Base-by-base conservation (phyloP, 2,113 vertebrate genomes). In the Chitala chitala region DNA sequence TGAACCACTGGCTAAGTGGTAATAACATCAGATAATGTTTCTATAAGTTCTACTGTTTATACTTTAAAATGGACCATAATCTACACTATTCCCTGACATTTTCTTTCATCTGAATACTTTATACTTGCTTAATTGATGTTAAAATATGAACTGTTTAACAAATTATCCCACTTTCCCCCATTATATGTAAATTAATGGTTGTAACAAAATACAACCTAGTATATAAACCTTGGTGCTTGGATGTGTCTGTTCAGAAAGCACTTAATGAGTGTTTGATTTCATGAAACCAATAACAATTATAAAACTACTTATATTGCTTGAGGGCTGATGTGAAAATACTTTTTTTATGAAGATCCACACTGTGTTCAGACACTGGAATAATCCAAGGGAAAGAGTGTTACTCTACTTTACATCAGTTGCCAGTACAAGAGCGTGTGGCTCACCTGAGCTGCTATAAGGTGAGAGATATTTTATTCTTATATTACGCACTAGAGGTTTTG, bases 371-470 rank as follows among this genome's bases (percentile, higher is more conserved):
- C 33, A 74, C 1, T 61, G 61, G 15, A 13, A 36, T 36, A 6
- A 26, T 75, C 13, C 51, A 26, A 69, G 36, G 64, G 40, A 68
- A 22, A 20, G 29, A 26, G 64, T 26, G 42, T 13, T 33, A 13
- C 38, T 38, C 50, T 40, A 53, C 33, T 3, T 56, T 53, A 33
- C 38, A 48, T 3, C 63, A 48, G 13, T n/a, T 10, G 2, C 22
- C 51, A 38, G 53, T 40, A 24, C 33, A 10, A 46, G 61, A 24
- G 42, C 17, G 36, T 42, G 40, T 46, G 17, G 22, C 51, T 42
- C 51, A 44, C 15, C 22, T 15, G 51, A 58, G 64, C 51, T 44
- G 44, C 20, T 63, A 36, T 20, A 75, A 75, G 73, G 73, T 75
- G 38, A 75, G 48, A 46, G 44, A n/a, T n/a, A n/a, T 17, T 50